Conservation (phyloP, 2,113 vertebrate species). For the Rallus limicola region DNA sequence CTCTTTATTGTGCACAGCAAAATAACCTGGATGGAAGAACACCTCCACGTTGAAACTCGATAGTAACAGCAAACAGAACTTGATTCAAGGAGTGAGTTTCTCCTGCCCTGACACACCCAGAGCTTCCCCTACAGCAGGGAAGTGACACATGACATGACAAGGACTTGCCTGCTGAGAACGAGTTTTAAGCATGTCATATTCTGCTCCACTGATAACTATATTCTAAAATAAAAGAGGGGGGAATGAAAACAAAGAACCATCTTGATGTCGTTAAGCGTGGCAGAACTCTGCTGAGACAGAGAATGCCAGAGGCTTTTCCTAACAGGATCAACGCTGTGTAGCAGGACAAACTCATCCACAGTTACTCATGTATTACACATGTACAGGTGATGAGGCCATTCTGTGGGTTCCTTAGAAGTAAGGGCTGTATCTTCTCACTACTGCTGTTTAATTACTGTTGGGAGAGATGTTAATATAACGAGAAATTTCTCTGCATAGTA, state of each 20-base stretch:
- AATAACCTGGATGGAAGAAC: not conserved
- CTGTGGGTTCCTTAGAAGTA: not conserved
- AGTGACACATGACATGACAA: not conserved
- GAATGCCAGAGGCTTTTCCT: not conserved
- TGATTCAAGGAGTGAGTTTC: not conserved
- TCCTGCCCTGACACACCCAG: not conserved
- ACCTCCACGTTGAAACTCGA: not conserved
- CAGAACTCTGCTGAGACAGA: not conserved
- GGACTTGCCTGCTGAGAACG: not conserved
- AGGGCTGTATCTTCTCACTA: not conserved
- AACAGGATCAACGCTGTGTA: not conserved
- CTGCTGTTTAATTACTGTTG: not conserved
- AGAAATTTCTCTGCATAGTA: not conserved
- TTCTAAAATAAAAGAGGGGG: not conserved
- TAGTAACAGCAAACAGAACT: not conserved
- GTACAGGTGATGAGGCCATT: not conserved
- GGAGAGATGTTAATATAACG: rapidly evolving
- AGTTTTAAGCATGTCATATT: not conserved
- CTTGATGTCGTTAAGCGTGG: not conserved
- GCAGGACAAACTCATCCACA: not conserved
- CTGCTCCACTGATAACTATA: not conserved
- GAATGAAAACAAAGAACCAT: not conserved
- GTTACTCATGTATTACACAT: not conserved
- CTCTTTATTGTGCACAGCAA: not conserved
- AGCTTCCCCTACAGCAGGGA: not conserved